Percentiles rank a stretch among this genome's conserved stretches.
Evolutionary conservation across 23 tunicate species (phyloP).

Genomic region (Corella eumyota): DNA sequence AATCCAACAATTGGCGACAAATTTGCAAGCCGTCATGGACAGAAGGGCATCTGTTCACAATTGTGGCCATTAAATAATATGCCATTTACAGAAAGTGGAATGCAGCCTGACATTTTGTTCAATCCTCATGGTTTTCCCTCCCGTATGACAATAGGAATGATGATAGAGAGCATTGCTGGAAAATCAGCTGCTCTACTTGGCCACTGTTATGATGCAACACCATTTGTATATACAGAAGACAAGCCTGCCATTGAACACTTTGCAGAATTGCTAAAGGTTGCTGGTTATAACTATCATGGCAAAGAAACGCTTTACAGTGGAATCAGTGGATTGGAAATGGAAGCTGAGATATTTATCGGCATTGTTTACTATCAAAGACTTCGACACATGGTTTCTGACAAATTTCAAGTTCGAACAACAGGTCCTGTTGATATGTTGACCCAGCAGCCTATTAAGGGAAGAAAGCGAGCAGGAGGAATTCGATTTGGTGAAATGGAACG

Average conservation of each 20-base stretch:
- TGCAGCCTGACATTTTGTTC: slow-evolving; percentile 90
- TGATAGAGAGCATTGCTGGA: slow-evolving; percentile 98
- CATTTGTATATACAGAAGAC: slow-evolving; percentile 79
- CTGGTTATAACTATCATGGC: slow-evolving; percentile 93
- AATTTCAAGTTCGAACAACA: slow-evolving; percentile 86
- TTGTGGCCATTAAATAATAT: slow-evolving; percentile 75
- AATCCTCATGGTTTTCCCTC: slow-evolving; percentile 99
- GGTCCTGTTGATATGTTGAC: slow-evolving; percentile 88
- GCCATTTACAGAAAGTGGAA: slow-evolving; percentile 93
- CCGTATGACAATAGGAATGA: slow-evolving; percentile 99
- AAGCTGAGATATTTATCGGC: slow-evolving; percentile 92
- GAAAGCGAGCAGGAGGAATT: slow-evolving; percentile 87
- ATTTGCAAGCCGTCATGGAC: slow-evolving; percentile 95
- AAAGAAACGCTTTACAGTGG: slow-evolving; percentile 90
- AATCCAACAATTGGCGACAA: slow-evolving; percentile 95
- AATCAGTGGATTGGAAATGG: slow-evolving; percentile 75
- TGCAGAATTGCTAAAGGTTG: slow-evolving; percentile 55
- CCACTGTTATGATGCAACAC: slow-evolving; percentile 91
- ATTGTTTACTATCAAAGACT: slow-evolving; percentile 94
- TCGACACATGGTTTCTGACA: slow-evolving; percentile 98
- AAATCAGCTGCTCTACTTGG: slow-evolving; percentile 81
- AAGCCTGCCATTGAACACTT: slow-evolving; percentile 82
- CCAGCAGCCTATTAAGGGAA: slow-evolving; percentile 90
- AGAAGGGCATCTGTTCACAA: slow-evolving; percentile 94
- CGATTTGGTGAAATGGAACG: slow-evolving; percentile 99